These are phyloP conservation scores for Hypomecis atomaria DNA, from an alignment of 2,888 invertebrate species.

Conservation along the genomic window DNA sequence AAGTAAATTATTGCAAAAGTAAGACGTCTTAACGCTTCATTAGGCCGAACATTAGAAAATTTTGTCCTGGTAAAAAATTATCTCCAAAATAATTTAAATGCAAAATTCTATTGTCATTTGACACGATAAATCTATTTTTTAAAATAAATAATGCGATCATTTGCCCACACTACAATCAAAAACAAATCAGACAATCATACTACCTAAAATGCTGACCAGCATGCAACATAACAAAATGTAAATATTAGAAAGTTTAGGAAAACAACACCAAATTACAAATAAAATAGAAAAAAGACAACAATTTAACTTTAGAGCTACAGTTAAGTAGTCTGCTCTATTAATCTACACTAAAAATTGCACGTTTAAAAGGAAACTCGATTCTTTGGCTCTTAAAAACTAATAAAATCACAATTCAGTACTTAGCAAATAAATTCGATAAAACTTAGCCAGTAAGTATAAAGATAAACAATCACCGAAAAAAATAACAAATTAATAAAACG, in stretches of 20 bases:
- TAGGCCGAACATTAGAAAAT: constrained; percentile 23
- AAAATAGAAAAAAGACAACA: constrained; percentile 53
- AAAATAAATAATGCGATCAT: constrained; percentile 23
- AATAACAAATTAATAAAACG: constrained; percentile 48
- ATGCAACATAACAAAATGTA: constrained; percentile 63
- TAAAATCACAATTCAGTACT: constrained; percentile 67
- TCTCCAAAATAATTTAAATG: constrained; percentile 55
- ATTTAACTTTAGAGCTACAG: constrained; percentile 59
- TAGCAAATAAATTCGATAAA: constrained; percentile 68
- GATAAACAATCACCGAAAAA: constrained; percentile 59
- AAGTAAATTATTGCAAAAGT: constrained; percentile 31
- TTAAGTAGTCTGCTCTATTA: constrained; percentile 59
- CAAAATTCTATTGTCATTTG: constrained; percentile 28
- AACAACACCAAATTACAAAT: constrained; percentile 52
- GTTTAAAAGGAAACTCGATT: constrained; percentile 67
- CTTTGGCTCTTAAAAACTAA: constrained; percentile 78
- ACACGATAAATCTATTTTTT: constrained; percentile 16
- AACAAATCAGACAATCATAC: constrained; percentile 34
- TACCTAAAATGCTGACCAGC: constrained; percentile 59
- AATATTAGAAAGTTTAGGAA: constrained; percentile 52
- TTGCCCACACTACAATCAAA: constrained; percentile 42
- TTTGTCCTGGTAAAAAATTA: constrained; percentile 50
- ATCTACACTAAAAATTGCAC: constrained; percentile 71
- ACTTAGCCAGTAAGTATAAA: constrained; percentile 49
- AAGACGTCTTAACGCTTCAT: constrained; percentile 19